A percentile compares a stretch with the other conserved stretches of the same genome.
These are phyloP conservation scores for Lomographa bimaculata DNA, from an alignment of 2,888 invertebrate species.

Conservation along the genomic window DNA sequence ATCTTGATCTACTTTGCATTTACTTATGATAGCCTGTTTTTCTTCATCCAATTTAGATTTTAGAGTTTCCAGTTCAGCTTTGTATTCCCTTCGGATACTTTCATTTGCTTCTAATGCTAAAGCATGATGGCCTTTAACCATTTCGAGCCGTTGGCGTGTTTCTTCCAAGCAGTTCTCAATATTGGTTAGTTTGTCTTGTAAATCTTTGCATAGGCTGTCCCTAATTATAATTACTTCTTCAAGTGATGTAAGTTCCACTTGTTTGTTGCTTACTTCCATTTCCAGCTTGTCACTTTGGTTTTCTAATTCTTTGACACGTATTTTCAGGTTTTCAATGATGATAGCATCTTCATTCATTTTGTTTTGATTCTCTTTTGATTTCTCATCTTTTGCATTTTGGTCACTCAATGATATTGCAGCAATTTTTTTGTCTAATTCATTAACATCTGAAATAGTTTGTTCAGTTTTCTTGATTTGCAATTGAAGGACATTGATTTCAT, in stretches of 20 bases:
- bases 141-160: conserved; percentile 71
- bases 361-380: conserved; percentile 10
- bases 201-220: conserved; percentile 72
- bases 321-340: conserved; percentile 47
- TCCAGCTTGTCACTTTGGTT: conserved; percentile 64
- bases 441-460: conserved; percentile 28
- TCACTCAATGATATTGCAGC: conserved; percentile 29
- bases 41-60: conserved; percentile 75
- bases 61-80: conserved; percentile 69
- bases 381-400: conserved; percentile 13
- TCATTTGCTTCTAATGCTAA: conserved; percentile 78
- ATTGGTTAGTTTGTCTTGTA: conserved; percentile 68
- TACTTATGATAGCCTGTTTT: conserved; percentile 62
- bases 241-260: conserved; percentile 66
- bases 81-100: conserved; percentile 76
- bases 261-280: conserved; percentile 66
- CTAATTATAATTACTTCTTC: conserved; percentile 73
- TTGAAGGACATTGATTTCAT: conserved; percentile 57
- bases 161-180: conserved; percentile 64
- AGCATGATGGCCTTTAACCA: conserved; percentile 79
- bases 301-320: conserved; percentile 56
- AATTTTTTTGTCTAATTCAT: conserved; percentile 39
- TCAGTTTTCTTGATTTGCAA: conserved; percentile 43
- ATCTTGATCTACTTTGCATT: conserved; percentile 66
- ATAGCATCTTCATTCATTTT: conserved; percentile 11